Conservation (phyloP, 1,140 invertebrate genomes). For the Lanistes nyassanus region DNA sequence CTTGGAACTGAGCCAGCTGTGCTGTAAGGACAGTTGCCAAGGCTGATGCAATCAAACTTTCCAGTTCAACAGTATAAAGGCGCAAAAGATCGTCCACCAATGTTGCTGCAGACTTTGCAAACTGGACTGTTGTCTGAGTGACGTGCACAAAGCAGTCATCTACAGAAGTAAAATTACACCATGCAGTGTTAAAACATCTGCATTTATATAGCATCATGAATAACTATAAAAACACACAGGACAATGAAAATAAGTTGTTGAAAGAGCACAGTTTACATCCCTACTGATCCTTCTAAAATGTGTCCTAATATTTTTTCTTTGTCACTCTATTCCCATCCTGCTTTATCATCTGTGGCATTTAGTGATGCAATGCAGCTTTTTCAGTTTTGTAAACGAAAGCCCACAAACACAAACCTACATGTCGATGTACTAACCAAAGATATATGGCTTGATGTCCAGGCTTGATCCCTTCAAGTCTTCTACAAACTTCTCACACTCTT, state of each 20-base stretch:
- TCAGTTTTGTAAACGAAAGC: background rate
- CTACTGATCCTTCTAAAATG: background rate
- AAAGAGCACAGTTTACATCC: too few relatives aligned
- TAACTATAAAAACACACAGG: background rate
- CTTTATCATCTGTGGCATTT: too few relatives aligned
- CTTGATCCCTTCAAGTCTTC: conserved; percentile 72
- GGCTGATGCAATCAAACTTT: conserved; percentile 74
- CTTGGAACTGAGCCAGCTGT: conserved; percentile 75
- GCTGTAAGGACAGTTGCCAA: conserved; percentile 75
- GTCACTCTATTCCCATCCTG: too few relatives aligned
- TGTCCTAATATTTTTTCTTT: too few relatives aligned
- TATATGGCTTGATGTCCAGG: conserved; percentile 69
- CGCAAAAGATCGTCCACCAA: conserved; percentile 78
- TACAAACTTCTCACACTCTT: conserved; percentile 69
- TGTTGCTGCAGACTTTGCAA: conserved; percentile 76
- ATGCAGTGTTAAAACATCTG: too few relatives aligned
- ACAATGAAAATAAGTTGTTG: background rate
- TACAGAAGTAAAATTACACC: conserved; percentile 61
- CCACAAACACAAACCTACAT: background rate
- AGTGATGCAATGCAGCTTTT: background rate
- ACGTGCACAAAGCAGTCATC: conserved; percentile 77
- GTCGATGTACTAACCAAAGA: conserved; percentile 67
- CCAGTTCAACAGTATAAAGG: conserved; percentile 74
- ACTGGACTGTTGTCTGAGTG: conserved; percentile 78
- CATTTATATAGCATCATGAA: background rate